Evolutionary conservation across 2,888 invertebrate genomes (phyloP).

Genomic region (Gnatocerus cornutus): DNA sequence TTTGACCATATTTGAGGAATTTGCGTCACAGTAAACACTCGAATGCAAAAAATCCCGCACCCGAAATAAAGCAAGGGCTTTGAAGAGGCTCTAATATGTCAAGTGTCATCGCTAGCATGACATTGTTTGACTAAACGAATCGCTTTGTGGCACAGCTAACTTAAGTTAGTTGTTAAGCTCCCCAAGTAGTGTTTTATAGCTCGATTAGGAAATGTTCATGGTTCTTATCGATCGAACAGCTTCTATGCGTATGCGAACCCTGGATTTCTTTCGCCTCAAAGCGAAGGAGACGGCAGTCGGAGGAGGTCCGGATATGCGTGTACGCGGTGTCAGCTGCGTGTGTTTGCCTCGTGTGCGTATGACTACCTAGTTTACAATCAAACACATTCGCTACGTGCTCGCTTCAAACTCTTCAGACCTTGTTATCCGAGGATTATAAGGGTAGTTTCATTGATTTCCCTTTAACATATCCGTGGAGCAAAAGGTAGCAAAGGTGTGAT

Average conservation of each 20-base stretch:
- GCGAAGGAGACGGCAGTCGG: conserved; percentile 25
- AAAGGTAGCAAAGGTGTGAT: conserved; percentile 46
- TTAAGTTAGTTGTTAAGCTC: conserved; percentile 37
- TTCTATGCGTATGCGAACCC: conserved; percentile 23
- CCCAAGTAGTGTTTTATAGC: conserved; percentile 37
- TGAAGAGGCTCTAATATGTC: background rate
- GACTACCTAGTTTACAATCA: conserved; percentile 40
- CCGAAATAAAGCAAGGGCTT: background rate
- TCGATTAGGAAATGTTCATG: conserved; percentile 40
- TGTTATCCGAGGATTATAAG: conserved; percentile 59
- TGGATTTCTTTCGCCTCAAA: conserved; percentile 11
- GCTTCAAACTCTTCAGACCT: conserved; percentile 45
- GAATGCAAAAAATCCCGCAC: background rate
- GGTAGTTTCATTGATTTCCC: conserved; percentile 59
- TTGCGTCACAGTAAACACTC: too few relatives aligned
- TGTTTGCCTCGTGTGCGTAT: conserved; percentile 35
- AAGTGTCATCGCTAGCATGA: conserved; percentile 16
- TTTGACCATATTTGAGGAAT: too few relatives aligned
- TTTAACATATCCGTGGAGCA: conserved; percentile 53
- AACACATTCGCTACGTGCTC: conserved; percentile 35
- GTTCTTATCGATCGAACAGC: conserved; percentile 35
- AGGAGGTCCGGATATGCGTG: conserved; percentile 43
- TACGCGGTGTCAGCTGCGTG: conserved; percentile 43
- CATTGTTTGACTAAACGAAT: conserved; percentile 17
- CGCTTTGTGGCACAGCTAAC: conserved; percentile 25